phyloP scores from a whole-genome alignment of 2,113 vertebrate genomes.

The Calypte anna region DNA sequence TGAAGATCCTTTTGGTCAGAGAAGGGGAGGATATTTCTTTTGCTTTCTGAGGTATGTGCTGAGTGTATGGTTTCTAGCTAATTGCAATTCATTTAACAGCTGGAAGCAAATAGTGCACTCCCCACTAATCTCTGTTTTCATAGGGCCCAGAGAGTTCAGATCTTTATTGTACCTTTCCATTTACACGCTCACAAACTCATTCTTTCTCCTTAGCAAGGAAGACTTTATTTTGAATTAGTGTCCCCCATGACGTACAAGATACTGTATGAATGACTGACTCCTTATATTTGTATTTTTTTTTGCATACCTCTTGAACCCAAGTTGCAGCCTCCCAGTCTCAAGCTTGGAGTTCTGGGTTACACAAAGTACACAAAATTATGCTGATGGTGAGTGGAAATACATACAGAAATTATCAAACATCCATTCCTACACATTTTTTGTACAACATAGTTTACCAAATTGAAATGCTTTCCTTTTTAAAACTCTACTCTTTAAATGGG shows the following conservation, averaged over 20 bases:
- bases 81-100: neutral
- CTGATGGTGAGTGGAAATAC: neutral
- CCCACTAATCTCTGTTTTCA: neutral
- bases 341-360: neutral
- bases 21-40: neutral
- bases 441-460: neutral
- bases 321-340: neutral
- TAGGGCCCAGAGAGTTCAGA: neutral
- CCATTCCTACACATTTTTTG: neutral
- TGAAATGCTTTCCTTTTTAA: neutral
- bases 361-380: neutral
- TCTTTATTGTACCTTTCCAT: neutral
- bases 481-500: neutral
- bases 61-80: neutral
- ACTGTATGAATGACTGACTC: neutral
- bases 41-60: neutral
- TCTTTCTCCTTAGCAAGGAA: neutral
- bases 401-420: neutral
- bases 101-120: neutral
- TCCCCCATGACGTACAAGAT: rapidly evolving
- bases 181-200: neutral
- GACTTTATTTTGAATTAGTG: neutral
- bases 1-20: neutral
- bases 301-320: neutral
- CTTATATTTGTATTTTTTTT: neutral